Percentiles rank a stretch among this genome's conserved stretches.
phyloP scores from a whole-genome alignment of 2,888 invertebrate species.

The Temnothorax ravouxi region DNA sequence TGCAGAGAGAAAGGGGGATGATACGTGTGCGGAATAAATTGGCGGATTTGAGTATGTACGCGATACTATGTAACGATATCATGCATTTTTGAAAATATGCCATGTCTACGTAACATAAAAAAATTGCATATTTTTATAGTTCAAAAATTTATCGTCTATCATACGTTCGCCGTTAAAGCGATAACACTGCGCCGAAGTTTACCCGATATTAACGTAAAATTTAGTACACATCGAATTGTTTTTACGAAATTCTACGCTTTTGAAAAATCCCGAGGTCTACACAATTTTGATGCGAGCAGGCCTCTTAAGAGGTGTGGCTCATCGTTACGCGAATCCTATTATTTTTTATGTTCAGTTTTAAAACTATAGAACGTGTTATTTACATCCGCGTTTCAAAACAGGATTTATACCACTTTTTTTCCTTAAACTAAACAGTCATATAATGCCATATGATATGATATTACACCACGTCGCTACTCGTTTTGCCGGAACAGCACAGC shows the following conservation, averaged over 20 bases:
- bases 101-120: constrained; percentile 24
- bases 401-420: constrained; percentile 22
- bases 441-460: constrained; percentile 43
- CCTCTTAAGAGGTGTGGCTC: neutral
- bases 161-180: constrained; percentile 7
- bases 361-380: constrained; percentile 1
- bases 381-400: constrained; percentile 32
- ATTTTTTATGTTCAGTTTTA: neutral
- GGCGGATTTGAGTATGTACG: constrained; percentile 36
- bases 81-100: constrained; percentile 41
- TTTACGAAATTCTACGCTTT: neutral
- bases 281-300: no score
- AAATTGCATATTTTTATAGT: constrained; percentile 42
- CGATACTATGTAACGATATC: constrained; percentile 19
- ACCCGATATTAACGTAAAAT: neutral
- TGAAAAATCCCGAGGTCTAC: neutral
- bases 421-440: constrained; percentile 27
- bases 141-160: constrained; percentile 26
- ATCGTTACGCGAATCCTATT: neutral
- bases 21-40: constrained; percentile 50
- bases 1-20: neutral
- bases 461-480: constrained; percentile 29
- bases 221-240: neutral
- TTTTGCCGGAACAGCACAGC: constrained; percentile 40
- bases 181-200: neutral